Evolutionary conservation across 2,113 vertebrate genomes (phyloP), one percentile per base, ranked within the genome.

Genomic region (Tetrao urogallus): DNA sequence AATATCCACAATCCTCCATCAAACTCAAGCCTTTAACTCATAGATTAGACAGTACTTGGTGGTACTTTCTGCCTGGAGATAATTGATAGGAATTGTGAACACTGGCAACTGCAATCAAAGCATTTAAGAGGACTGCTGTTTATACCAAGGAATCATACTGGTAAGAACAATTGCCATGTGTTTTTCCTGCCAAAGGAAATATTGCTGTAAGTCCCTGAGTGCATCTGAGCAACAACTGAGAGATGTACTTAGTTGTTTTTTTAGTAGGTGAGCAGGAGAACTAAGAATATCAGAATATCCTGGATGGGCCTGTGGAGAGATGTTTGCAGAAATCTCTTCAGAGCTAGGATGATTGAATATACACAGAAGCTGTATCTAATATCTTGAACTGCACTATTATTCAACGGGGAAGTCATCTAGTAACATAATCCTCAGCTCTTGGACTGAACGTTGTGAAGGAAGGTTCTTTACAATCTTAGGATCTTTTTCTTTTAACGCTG

Each of bases 151-250:
- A 79, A 83, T 52, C 15, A 6, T 15, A 28, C 4, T 24, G 19
- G 30, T 50, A 69, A 63, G 27, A 52, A 3, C 36, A 64, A 36
- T 1, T 2, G 10, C 3, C 20, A 45, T 3, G 4, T 5, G 13
- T 58, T 58, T 63, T 63, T 52, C 10, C 13, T 64, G 11, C 32
- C 13, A 12, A 36, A 32, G 20, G 6, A 73, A 63, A 86, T 28
- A 28, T 30, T 82, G 13, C 36, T 25, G 0, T 32, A 85, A 30
- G 13, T 47, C 21, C 4, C 6, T 58, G 42, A 63, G 27, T 34
- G 27, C 11, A 20, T 5, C 3, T 28, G 64, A 42, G 16, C 17
- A 80, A 50, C 3, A 80, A 19, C 16, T 50, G 32, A 81, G 10
- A 43, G 3, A 22, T 20, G 6, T 57, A 45, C 34, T 64, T 74